phyloP scores from a whole-genome alignment of 1,140 invertebrate species.

The Drosophila biarmipes region DNA sequence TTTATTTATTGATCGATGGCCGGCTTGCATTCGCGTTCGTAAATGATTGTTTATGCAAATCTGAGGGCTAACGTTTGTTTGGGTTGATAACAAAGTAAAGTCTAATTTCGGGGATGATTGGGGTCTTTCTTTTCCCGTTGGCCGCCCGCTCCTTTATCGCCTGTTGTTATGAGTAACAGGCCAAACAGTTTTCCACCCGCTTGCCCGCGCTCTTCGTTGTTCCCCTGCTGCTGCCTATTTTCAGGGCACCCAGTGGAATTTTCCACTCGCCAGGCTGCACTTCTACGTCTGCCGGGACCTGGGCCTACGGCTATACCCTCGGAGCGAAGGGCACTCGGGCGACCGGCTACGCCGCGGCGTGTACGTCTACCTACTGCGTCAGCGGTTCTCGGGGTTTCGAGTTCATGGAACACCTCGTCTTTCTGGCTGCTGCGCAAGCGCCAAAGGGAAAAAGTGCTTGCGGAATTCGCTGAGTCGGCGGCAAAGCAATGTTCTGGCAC shows the following conservation, averaged over 20 bases:
- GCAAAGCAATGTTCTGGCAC: constrained; percentile 9
- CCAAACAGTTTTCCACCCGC: constrained; percentile 59
- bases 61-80: constrained; percentile 50
- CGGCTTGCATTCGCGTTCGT: constrained; percentile 28
- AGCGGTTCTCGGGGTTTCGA: constrained; percentile 58
- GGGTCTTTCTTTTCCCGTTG: constrained; percentile 4
- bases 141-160: constrained; percentile 6
- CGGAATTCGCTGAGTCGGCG: constrained; percentile 33
- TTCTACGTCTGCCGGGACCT: constrained; percentile 41
- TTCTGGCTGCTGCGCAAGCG: constrained; percentile 57
- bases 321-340: constrained; percentile 29
- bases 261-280: constrained; percentile 59
- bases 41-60: constrained; percentile 56
- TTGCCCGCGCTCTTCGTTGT: constrained; percentile 1
- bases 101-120: constrained; percentile 78
- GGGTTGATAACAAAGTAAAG: constrained; percentile 70
- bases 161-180: constrained; percentile 62
- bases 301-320: constrained; percentile 7
- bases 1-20: constrained; percentile 51
- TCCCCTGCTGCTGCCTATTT: constrained; percentile 22
- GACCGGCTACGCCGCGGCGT: constrained; percentile 20
- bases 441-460: constrained; percentile 23
- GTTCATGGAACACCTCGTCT: constrained; percentile 13
- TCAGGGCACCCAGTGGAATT: constrained; percentile 55
- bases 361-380: constrained; percentile 65